These are phyloP conservation scores for Spheniscus mendiculus DNA, from an alignment of 2,113 vertebrate genomes.

Conservation along the genomic window DNA sequence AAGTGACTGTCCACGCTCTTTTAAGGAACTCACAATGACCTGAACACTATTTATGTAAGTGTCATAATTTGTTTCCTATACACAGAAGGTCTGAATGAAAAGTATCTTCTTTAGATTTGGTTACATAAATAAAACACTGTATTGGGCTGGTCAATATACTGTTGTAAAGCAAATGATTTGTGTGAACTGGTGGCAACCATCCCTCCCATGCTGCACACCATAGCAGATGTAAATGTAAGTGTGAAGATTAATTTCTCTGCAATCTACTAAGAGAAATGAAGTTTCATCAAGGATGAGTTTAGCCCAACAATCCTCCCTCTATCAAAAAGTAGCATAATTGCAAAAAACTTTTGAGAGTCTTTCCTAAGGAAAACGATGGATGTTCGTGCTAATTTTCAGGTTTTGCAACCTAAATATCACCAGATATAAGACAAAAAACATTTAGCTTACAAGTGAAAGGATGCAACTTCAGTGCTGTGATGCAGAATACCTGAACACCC, in stretches of 20 bases:
- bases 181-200: not conserved
- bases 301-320: not conserved
- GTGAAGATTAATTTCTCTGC: not conserved
- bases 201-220: not conserved
- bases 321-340: not conserved
- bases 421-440: not conserved
- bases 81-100: not conserved
- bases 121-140: not conserved
- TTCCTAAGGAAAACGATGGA: not conserved
- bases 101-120: not conserved
- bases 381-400: not conserved
- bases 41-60: not conserved
- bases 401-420: not conserved
- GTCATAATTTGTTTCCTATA: not conserved
- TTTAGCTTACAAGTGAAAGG: not conserved
- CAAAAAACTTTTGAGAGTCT: not conserved
- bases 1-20: not conserved
- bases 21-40: not conserved
- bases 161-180: not conserved
- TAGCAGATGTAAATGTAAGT: not conserved
- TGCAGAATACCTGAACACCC: slow-evolving; percentile 8
- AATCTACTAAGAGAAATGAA: not conserved
- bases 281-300: not conserved
- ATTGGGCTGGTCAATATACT: not conserved
- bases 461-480: not conserved